Evolutionary conservation across 2,113 vertebrate species (phyloP), one percentile per base, ranked within the genome.

Genomic region (Paralichthys olivaceus): DNA sequence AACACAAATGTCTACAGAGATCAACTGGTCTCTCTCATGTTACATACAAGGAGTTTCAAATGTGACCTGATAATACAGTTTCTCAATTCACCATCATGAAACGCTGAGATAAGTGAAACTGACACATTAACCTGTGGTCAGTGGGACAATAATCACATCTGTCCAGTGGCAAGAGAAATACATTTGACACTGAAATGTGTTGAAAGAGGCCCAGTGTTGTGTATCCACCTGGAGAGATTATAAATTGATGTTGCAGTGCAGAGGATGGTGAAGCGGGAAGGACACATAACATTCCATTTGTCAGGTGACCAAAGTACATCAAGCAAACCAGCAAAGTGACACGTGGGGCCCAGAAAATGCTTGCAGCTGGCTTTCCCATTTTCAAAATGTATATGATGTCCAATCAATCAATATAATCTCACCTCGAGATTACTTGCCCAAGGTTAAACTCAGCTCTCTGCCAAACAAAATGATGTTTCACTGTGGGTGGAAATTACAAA

Each of bases 391-490:
- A 88, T 80, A 88, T 87, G 76, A 89, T 79, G 83, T 87, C 82
- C 79, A 84, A 83, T 86, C 85, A 90, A 90, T 92, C 84, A 64
- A 81, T 81, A 77, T 85, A 90, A 92, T 92, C 90, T 81, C 81
- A 79, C 72, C 76, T 79, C 11, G 20, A 87, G 76, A 87, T 84
- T 86, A 81, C 66, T 77, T 78, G 55, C 9, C 54, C 82, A 88
- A 90, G 86, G 87, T 90, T 83, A 89, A 87, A 88, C 69, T 76
- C 64, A n/a, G 64, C 67, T 77, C 26, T 76, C 23, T 76, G 75
- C 15, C 56, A 84, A 72, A 75, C 75, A 76, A 75, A 87, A 85
- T 84, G 54, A 66, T 76, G 78, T 49, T 79, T 59, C 63, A 60
- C 49, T 8, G 40, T 20, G 4, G 15, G 20, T 19, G 22, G 12